phyloP scores from a whole-genome alignment of 2,113 vertebrate genomes.

The Anhinga anhinga region DNA sequence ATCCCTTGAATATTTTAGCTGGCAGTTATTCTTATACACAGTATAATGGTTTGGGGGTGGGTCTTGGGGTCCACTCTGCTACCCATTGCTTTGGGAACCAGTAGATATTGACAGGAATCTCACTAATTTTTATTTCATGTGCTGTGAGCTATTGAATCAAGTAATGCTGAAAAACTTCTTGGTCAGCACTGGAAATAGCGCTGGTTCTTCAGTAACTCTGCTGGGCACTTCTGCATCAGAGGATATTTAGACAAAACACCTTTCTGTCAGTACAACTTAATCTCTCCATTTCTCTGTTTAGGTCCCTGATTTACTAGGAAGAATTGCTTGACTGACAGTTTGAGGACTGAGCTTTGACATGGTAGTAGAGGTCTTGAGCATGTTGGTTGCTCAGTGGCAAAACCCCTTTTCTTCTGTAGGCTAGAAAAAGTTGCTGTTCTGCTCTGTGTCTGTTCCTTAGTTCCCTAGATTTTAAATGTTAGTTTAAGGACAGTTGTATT shows the following conservation, averaged over 20 bases:
- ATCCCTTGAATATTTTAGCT: neutral
- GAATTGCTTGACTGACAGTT: neutral
- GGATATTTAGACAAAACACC: neutral
- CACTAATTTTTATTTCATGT: neutral
- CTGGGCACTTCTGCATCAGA: neutral
- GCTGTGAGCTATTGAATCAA: neutral
- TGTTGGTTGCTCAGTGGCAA: neutral
- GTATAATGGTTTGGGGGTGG: accelerated
- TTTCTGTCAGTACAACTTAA: neutral
- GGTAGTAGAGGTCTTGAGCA: neutral
- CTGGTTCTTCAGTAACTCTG: neutral
- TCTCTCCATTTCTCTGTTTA: neutral
- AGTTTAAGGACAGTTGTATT: neutral
- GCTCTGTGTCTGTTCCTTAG: neutral
- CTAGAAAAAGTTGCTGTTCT: neutral
- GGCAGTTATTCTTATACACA: neutral
- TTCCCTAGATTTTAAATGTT: neutral
- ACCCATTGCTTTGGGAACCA: neutral
- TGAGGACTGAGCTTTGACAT: neutral
- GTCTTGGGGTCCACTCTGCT: neutral
- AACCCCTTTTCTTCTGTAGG: neutral
- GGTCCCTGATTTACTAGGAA: neutral
- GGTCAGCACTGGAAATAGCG: neutral
- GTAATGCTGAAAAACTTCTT: neutral
- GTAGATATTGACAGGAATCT: neutral